These are phyloP conservation scores for Leptobrachium leishanense DNA, from an alignment of 2,113 vertebrate species.

Conservation along the genomic window DNA sequence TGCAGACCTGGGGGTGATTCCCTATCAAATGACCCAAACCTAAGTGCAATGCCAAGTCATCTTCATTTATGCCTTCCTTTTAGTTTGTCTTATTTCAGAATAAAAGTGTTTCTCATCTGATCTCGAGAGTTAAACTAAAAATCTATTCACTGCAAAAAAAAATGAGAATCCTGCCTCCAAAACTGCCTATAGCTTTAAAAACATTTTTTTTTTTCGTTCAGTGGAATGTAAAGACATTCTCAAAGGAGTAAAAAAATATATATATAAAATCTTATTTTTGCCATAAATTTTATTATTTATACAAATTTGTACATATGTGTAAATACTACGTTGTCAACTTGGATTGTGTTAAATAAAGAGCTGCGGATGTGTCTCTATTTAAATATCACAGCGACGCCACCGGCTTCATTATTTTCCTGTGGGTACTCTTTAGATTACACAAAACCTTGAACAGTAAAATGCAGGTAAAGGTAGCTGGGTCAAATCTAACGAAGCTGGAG, in stretches of 20 bases:
- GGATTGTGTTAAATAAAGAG: slow-evolving; percentile 29
- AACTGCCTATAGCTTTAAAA: slow-evolving; percentile 26
- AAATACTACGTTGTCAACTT: not conserved
- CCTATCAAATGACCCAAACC: too few relatives aligned
- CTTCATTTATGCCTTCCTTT: too few relatives aligned
- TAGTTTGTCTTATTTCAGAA: too few relatives aligned
- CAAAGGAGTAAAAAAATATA: not conserved
- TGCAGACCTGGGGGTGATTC: too few relatives aligned
- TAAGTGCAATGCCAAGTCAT: too few relatives aligned
- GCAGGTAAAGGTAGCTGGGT: too few relatives aligned
- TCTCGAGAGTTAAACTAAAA: not conserved
- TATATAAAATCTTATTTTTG: slow-evolving; percentile 10
- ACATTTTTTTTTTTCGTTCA: slow-evolving; percentile 5
- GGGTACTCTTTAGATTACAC: too few relatives aligned
- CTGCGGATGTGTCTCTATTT: not conserved
- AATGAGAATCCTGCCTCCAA: not conserved
- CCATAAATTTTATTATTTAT: slow-evolving; percentile 27
- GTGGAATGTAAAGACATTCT: not conserved
- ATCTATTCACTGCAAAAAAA: not conserved
- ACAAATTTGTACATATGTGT: slow-evolving; percentile 23
- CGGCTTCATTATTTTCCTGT: too few relatives aligned
- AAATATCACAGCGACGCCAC: too few relatives aligned
- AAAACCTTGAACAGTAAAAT: too few relatives aligned
- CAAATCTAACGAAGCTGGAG: too few relatives aligned
- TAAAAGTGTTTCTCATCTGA: too few relatives aligned